Percentiles rank a stretch among this genome's conserved stretches.
Evolutionary conservation across 2,888 invertebrate genomes (phyloP).

Genomic region (Apantesis nais): DNA sequence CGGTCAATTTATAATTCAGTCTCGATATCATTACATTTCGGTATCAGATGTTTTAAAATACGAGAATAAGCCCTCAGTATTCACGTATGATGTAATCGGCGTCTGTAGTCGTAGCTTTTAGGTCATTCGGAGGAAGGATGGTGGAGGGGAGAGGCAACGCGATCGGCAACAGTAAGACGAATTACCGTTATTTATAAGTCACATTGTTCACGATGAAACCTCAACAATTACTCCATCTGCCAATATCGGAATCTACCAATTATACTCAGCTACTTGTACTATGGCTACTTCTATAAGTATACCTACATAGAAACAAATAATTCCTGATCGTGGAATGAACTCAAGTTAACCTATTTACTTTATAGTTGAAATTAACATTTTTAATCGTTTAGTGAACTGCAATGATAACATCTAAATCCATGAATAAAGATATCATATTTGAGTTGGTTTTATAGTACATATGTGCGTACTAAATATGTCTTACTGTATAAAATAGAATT

Average conservation of each 20-base stretch:
- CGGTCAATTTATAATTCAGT: too few species aligned
- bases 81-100: neutral
- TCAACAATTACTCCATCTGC: neutral
- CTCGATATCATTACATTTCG: too few species aligned
- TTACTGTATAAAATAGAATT: neutral
- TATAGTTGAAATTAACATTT: neutral
- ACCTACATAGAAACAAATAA: neutral
- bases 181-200: neutral
- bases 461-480: neutral
- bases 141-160: neutral
- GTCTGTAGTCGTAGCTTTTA: neutral
- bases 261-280: neutral
- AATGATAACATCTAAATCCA: neutral
- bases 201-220: neutral
- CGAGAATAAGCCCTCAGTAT: too few species aligned
- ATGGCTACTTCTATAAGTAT: neutral
- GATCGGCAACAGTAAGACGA: neutral
- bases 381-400: too few species aligned
- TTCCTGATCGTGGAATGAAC: neutral
- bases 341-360: neutral
- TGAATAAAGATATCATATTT: neutral
- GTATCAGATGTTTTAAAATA: too few species aligned
- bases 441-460: neutral
- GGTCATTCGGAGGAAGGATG: neutral
- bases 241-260: neutral